Conservation (phyloP, 2,113 vertebrate species). For the Bungarus multicinctus region DNA sequence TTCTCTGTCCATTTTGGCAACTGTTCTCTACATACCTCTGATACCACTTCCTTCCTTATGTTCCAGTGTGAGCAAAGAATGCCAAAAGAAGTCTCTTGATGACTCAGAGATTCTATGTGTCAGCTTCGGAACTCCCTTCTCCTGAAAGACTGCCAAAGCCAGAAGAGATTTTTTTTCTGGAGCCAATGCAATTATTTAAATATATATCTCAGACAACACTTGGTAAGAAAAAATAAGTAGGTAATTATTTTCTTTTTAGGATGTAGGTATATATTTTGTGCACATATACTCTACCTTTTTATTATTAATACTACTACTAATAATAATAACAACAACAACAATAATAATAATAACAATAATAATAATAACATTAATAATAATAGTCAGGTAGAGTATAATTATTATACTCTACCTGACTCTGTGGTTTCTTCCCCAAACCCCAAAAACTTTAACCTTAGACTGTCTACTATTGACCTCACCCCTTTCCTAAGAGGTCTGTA, state of each 20-base stretch:
- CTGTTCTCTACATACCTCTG: neutral
- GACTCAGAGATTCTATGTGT: slow-evolving; percentile 21
- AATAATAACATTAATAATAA: too few species aligned
- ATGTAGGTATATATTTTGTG: neutral
- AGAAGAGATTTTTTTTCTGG: neutral
- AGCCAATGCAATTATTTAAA: neutral
- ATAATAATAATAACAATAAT: too few species aligned
- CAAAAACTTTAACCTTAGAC: too few species aligned
- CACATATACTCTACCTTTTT: too few species aligned
- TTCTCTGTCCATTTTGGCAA: slow-evolving; percentile 13
- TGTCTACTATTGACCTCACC: too few species aligned
- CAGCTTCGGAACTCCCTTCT: slow-evolving; percentile 23
- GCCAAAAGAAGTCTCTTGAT: slow-evolving; percentile 21
- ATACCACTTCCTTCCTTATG: slow-evolving; percentile 23
- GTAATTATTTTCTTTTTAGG: slow-evolving; percentile 1
- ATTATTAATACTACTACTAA: too few species aligned
- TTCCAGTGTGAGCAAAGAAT: neutral
- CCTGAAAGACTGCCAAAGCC: slow-evolving; percentile 17
- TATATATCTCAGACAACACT: neutral
- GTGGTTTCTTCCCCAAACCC: too few species aligned
- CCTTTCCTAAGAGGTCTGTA: too few species aligned
- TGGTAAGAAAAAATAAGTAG: slow-evolving; percentile 3
- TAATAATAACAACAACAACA: too few species aligned
- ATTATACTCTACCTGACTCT: too few species aligned
- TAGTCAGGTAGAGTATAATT: too few species aligned